A percentile compares a stretch with the other conserved stretches of the same genome.
Conservation (phyloP, 2,888 invertebrate species). For the Julus scandinavius region DNA sequence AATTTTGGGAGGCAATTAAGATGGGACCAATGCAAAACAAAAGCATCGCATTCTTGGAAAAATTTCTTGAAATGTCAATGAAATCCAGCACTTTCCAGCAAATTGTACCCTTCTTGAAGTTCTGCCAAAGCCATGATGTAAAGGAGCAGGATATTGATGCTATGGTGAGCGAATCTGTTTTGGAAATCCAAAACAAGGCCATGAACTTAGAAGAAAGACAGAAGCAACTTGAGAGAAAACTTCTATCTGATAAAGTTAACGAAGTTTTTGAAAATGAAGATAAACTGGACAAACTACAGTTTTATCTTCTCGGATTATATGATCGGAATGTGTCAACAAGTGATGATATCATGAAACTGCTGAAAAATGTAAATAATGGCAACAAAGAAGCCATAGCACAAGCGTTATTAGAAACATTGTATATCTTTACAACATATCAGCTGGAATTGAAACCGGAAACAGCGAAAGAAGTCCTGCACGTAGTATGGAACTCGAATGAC, state of each 20-base stretch:
- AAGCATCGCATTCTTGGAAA: background rate
- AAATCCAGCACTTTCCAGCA: background rate
- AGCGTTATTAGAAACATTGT: background rate
- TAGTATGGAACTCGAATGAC: background rate
- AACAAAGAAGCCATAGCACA: background rate
- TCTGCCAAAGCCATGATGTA: background rate
- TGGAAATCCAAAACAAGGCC: background rate
- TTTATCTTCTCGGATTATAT: background rate
- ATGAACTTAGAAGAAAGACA: background rate
- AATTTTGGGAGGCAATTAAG: background rate
- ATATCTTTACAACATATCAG: background rate
- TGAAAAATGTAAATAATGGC: background rate
- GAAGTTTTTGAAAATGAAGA: background rate
- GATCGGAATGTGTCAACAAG: background rate
- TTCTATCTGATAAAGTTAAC: background rate
- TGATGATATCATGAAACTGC: background rate
- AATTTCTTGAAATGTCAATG: background rate
- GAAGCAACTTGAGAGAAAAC: background rate
- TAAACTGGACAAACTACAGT: background rate
- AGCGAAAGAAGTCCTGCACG: background rate
- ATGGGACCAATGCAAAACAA: background rate
- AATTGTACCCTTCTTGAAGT: conserved; percentile 1
- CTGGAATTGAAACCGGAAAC: background rate
- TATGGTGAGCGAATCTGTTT: background rate
- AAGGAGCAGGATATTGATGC: background rate